Base-by-base conservation (phyloP, 2,113 vertebrate genomes). In the Desmodus rotundus region DNA sequence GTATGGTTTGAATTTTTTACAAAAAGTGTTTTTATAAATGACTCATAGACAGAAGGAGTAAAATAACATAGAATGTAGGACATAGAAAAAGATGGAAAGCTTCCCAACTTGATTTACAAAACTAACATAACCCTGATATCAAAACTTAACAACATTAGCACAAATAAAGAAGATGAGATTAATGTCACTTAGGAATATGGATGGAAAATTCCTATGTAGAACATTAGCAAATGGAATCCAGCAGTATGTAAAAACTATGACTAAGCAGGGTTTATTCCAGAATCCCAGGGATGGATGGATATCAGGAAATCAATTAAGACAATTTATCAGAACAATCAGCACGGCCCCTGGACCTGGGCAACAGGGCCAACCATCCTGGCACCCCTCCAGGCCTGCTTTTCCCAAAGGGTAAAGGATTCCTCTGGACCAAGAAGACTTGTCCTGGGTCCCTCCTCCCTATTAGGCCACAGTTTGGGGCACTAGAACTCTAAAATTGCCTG, bases 181-280 rank as follows among this genome's bases (percentile, higher is more conserved):
- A 86, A 36, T 94, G 89, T 96, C 86, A 63, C 68, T 93, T 95
- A 74, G 68, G 68, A 86, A 95, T 97, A 94, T 54, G 73, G 86
- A 94, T 94, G 97, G 97, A 98, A 97, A 98, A 97, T 97, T 97
- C 93, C 97, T 83, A 7, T 13, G 82, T 24, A 36, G 61, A 94
- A 83, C 77, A 52, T 86, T 38, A 52, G 82, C 89, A 87, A 78
- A 95, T 78, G 74, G 88, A 95, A 94, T 76, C 77, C 89, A 94
- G 90, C 85, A 61, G 72, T 84, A 93, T 90, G 43, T 70, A 95
- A 93, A 94, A 92, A 38, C 1, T 87, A 89, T 95, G 96, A 97
- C 94, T 95, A 92, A 96, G 88, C 91, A 96, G 78, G n/a, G n/a
- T 91, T 95, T 77, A 58, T 93, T 98, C 94, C 96, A 94, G 84